These are phyloP conservation scores for Semaprochilodus insignis DNA, from an alignment of 2,797 vertebrate genomes.

Conservation along the genomic window DNA sequence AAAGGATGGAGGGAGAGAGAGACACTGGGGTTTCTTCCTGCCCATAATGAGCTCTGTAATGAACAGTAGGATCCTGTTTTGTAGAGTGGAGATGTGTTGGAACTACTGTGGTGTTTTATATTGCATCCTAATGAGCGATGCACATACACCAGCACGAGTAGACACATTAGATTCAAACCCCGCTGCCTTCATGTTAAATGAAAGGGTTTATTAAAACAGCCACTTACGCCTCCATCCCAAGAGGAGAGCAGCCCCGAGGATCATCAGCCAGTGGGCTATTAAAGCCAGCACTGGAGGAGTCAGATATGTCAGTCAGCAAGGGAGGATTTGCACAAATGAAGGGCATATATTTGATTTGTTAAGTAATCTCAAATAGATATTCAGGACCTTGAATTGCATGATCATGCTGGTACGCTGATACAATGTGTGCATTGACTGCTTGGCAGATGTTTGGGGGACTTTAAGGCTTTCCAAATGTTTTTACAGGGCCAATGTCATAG, in stretches of 20 bases:
- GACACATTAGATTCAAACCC: constrained; percentile 45
- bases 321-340: neutral
- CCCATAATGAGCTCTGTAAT: constrained; percentile 46
- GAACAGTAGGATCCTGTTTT: constrained; percentile 23
- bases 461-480: neutral
- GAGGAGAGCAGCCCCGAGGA: constrained; percentile 14
- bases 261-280: constrained; percentile 61
- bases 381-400: neutral
- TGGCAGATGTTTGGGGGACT: neutral
- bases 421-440: neutral
- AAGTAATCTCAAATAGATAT: neutral
- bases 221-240: constrained; percentile 37
- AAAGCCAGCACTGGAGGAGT: constrained; percentile 49
- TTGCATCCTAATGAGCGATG: constrained; percentile 42
- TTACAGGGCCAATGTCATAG: too few relatives aligned
- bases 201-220: constrained; percentile 53
- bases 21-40: constrained; percentile 50
- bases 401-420: neutral
- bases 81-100: constrained; percentile 21
- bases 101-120: constrained; percentile 38
- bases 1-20: constrained; percentile 8
- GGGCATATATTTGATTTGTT: neutral
- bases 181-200: constrained; percentile 53
- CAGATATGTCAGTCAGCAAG: neutral
- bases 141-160: constrained; percentile 23